These are phyloP conservation scores for Alectura lathami DNA, from an alignment of 2,113 vertebrate species.

Conservation along the genomic window DNA sequence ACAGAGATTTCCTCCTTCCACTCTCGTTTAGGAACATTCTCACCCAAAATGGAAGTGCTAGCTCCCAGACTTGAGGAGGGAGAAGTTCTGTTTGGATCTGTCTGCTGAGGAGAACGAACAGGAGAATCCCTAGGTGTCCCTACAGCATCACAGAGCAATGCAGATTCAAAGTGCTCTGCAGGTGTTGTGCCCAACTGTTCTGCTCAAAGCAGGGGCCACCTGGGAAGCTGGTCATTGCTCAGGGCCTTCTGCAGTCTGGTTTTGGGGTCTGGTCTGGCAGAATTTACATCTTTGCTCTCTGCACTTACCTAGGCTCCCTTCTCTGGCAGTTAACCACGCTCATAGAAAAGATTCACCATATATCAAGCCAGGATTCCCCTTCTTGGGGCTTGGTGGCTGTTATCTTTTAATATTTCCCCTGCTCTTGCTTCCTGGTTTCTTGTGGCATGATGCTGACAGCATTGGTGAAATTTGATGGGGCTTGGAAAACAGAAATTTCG, in stretches of 20 bases:
- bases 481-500: fast-evolving
- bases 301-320: neutral
- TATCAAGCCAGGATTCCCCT: neutral
- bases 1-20: neutral
- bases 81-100: neutral
- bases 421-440: neutral
- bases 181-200: fast-evolving
- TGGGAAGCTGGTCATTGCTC: neutral
- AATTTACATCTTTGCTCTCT: neutral
- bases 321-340: neutral
- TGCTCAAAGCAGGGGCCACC: neutral
- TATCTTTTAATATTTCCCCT: neutral
- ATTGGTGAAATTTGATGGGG: fast-evolving
- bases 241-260: neutral
- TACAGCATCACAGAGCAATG: neutral
- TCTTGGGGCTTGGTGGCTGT: neutral
- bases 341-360: neutral
- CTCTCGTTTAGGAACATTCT: neutral
- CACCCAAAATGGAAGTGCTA: neutral
- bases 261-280: neutral
- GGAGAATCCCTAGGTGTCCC: neutral
- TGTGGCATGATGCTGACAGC: fast-evolving
- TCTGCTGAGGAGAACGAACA: fast-evolving
- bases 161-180: neutral
- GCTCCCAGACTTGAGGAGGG: neutral